Evolutionary conservation across 2,888 invertebrate genomes (phyloP), one percentile per base, ranked within the genome.

Genomic region (Antitype chi): DNA sequence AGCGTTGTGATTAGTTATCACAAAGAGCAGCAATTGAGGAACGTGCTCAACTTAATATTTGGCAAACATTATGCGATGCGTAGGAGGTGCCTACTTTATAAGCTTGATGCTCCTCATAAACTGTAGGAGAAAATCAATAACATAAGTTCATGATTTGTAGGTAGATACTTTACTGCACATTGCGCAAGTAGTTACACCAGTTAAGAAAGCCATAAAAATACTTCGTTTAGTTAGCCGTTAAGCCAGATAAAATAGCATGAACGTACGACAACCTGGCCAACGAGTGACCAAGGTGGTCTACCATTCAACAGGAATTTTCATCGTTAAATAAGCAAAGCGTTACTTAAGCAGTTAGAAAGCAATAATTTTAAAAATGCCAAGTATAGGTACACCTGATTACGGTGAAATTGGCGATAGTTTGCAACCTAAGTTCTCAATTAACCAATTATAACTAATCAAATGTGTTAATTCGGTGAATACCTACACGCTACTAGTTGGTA

Each of bases 361-460:
- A 32, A 23, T 52, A 1, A 52, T 53, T 73, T 8, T 20, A 55
- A 69, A 55, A 77, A 53, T 52, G 25, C n/a, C 15, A 20, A 20
- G 23, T 23, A 38, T 38, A 38, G 38, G 38, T 7, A 32, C 47
- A 47, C 38, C 38, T 49, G 32, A 28, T n/a, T 25, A 38, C 49
- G 8, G 62, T 11, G 23, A 71, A 75, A 80, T 75, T 73, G 28
- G 25, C 59, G 55, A 80, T 72, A 66, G 43, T 75, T 72, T 68
- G 20, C 32, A 47, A 71, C n/a, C 49, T 79, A 66, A 23, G 84
- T 75, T 70, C 32, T 66, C 68, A 79, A 75, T 74, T 72, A 75
- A 53, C 60, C 62, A 67, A 80, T 84, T 80, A 84, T 3, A 68
- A 60, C 28, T 20, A 84, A 77, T 74, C 71, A 74, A 75, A 81